Conservation (phyloP, 1,140 invertebrate species). For the Sycobia sp. region DNA sequence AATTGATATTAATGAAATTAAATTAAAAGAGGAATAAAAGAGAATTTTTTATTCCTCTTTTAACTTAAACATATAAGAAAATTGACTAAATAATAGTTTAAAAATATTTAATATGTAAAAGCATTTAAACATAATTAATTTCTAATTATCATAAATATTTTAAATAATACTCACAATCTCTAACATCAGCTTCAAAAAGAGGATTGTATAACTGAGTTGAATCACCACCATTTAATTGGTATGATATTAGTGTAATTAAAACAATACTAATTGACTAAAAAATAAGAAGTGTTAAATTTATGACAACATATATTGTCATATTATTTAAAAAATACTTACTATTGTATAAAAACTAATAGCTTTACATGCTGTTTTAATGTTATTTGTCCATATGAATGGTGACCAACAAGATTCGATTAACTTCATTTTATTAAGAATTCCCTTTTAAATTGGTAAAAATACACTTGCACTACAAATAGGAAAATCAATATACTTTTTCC, state of each 20-base stretch:
- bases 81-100: too few species aligned
- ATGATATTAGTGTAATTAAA: slow-evolving; percentile 74
- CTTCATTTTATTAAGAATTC: slow-evolving; percentile 65
- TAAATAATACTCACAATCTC: slow-evolving; percentile 68
- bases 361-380: slow-evolving; percentile 75
- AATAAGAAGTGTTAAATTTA: background rate
- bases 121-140: too few species aligned
- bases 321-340: slow-evolving; percentile 49
- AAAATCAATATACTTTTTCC: too few species aligned
- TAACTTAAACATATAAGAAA: too few species aligned
- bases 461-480: too few species aligned
- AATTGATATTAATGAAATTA: too few species aligned
- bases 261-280: slow-evolving; percentile 71
- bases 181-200: slow-evolving; percentile 83
- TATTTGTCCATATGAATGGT: slow-evolving; percentile 82
- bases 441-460: too few species aligned
- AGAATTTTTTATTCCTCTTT: too few species aligned
- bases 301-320: background rate
- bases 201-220: slow-evolving; percentile 86
- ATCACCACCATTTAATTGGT: slow-evolving; percentile 82
- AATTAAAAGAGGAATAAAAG: too few species aligned
- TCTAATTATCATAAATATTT: too few species aligned
- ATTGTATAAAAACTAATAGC: slow-evolving; percentile 79
- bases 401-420: slow-evolving; percentile 82
- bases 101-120: too few species aligned